Evolutionary conservation across 2,888 invertebrate genomes (phyloP).

Genomic region (Choreutis nemorana): DNA sequence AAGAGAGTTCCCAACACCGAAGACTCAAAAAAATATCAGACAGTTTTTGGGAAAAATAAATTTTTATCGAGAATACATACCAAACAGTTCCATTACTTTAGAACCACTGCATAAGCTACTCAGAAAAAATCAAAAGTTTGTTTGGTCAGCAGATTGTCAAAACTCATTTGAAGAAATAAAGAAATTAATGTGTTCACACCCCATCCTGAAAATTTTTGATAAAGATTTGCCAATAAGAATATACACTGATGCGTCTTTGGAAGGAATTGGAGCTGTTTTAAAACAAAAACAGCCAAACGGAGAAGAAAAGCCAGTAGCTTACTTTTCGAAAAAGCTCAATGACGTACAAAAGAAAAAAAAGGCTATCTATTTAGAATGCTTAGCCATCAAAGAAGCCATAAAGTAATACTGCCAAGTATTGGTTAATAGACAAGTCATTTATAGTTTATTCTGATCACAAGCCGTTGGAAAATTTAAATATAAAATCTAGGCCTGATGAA

Average conservation of each 20-base stretch:
- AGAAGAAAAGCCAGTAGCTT: conserved; percentile 7
- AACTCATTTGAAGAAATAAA: conserved; percentile 1
- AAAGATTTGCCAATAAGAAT: background rate
- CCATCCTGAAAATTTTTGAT: conserved; percentile 1
- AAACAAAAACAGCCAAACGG: conserved; percentile 7
- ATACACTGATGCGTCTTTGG: background rate
- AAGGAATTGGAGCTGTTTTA: background rate
- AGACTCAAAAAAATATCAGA: background rate
- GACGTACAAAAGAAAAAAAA: conserved; percentile 9
- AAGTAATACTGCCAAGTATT: conserved; percentile 15
- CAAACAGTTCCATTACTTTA: background rate
- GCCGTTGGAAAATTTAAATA: conserved; percentile 11
- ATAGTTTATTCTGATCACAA: conserved; percentile 12
- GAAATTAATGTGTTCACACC: conserved; percentile 2
- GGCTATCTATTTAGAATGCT: conserved; percentile 12
- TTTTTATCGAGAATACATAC: conserved; percentile 1
- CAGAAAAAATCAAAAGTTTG: conserved; percentile 6
- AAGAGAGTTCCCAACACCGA: conserved; percentile 3
- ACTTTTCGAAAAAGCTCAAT: conserved; percentile 9
- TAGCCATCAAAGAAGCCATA: conserved; percentile 10
- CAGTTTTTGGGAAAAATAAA: conserved; percentile 2
- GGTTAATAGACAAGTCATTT: conserved; percentile 9
- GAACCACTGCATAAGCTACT: conserved; percentile 1
- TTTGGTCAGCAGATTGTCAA: conserved; percentile 1
- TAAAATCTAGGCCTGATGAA: conserved; percentile 5